Conservation (phyloP, 37 sponge, comb jelly and placozoan genomes). For the Diacarnus erythraeanus region DNA sequence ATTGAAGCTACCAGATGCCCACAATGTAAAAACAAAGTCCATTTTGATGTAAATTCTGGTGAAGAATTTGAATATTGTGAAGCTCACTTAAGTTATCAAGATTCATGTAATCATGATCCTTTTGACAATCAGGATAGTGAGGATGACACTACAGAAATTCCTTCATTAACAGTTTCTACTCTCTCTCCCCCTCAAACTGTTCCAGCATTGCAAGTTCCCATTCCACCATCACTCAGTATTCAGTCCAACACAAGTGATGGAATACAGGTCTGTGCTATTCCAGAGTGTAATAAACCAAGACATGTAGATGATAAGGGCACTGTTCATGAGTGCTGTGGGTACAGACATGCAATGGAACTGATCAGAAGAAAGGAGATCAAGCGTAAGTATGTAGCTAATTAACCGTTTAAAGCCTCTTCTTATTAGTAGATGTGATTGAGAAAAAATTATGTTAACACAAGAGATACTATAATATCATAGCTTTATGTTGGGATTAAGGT, state of each 20-base stretch:
- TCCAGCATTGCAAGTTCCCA: not conserved
- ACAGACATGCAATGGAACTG: conserved; percentile 86
- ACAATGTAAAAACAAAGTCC: conserved; percentile 26
- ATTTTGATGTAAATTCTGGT: conserved; percentile 60
- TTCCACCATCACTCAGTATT: not conserved
- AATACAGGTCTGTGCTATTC: conserved; percentile 72
- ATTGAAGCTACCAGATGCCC: not conserved
- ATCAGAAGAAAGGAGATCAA: conserved; percentile 61
- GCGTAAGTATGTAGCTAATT: no score
- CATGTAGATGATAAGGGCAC: conserved; percentile 60
- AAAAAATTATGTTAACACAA: no score
- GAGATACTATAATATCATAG: no score
- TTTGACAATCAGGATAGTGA: no score
- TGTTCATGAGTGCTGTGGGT: conserved; percentile 76
- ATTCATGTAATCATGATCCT: not conserved
- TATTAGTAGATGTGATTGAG: no score
- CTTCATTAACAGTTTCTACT: not conserved
- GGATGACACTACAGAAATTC: no score
- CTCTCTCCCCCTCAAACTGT: not conserved
- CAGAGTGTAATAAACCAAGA: conserved; percentile 56
- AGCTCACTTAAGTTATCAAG: not conserved
- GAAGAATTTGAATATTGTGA: conserved; percentile 14
- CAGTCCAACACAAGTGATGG: not conserved
- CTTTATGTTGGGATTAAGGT: not conserved
- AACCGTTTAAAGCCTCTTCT: not conserved